These are phyloP conservation scores for Macrophya alboannulata DNA, from an alignment of 2,888 invertebrate species.

Conservation along the genomic window DNA sequence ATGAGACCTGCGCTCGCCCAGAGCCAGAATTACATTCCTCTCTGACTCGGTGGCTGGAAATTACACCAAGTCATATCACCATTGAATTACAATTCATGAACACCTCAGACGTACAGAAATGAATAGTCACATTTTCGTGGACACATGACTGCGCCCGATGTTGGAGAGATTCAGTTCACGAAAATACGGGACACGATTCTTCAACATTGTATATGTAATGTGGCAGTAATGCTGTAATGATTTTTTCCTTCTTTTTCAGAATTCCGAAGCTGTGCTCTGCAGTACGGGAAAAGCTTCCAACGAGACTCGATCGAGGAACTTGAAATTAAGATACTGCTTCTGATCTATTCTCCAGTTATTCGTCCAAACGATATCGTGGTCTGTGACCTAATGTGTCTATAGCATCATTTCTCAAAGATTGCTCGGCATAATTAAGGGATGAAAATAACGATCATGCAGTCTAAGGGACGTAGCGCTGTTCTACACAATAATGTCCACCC, in stretches of 20 bases:
- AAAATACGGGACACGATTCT: neutral
- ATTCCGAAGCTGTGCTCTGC: neutral
- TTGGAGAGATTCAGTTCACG: neutral
- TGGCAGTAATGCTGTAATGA: neutral
- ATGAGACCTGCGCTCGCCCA: neutral
- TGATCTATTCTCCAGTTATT: neutral
- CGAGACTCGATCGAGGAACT: neutral
- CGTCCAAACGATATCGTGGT: neutral
- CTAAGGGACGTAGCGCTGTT: neutral
- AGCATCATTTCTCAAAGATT: neutral
- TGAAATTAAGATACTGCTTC: neutral
- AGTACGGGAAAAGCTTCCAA: neutral
- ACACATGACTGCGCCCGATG: neutral
- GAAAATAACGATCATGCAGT: conserved; percentile 3
- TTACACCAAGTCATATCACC: neutral
- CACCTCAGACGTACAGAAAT: neutral
- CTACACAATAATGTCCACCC: neutral
- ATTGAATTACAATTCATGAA: neutral
- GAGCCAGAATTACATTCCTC: neutral
- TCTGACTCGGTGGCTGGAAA: neutral
- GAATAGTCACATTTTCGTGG: neutral
- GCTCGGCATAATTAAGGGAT: neutral
- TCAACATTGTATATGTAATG: neutral
- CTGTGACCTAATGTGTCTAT: neutral
- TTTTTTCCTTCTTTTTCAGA: neutral